These are phyloP conservation scores for Bettongia penicillata DNA, from an alignment of 2,113 vertebrate genomes.

Conservation along the genomic window DNA sequence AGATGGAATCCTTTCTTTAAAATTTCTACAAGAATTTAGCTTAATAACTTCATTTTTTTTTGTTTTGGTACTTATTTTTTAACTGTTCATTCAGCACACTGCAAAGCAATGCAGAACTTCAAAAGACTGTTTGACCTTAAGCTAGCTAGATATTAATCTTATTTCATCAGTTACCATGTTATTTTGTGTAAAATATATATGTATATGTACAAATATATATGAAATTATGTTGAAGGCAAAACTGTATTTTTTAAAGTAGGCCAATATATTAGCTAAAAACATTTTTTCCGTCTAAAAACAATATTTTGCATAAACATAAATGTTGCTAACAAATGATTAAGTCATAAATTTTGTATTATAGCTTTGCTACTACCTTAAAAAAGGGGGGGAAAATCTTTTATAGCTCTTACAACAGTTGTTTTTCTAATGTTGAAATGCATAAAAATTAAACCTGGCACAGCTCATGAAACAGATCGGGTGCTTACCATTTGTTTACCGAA, in stretches of 20 bases:
- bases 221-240: neutral
- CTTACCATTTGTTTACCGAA: neutral
- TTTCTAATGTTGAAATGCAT: constrained; percentile 3
- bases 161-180: neutral
- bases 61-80: neutral
- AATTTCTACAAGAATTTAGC: constrained; percentile 22
- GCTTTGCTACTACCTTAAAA: neutral
- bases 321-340: neutral
- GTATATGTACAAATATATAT: neutral
- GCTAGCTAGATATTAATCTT: constrained; percentile 2
- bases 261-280: neutral
- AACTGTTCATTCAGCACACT: neutral
- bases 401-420: neutral
- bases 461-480: neutral
- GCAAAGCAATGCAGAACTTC: constrained; percentile 26
- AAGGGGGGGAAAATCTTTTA: neutral
- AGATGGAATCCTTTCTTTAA: constrained; percentile 49
- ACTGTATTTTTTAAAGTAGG: constrained; percentile 22
- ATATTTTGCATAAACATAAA: neutral
- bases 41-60: constrained; percentile 21
- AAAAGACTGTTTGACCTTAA: constrained; percentile 46
- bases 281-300: neutral
- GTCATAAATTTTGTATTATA: neutral
- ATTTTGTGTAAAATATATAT: constrained; percentile 28
- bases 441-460: constrained; percentile 25